A percentile compares a stretch with the other conserved stretches of the same genome.
Evolutionary conservation across 1,140 invertebrate genomes (phyloP).

Genomic region (Dendrolimus punctatus): DNA sequence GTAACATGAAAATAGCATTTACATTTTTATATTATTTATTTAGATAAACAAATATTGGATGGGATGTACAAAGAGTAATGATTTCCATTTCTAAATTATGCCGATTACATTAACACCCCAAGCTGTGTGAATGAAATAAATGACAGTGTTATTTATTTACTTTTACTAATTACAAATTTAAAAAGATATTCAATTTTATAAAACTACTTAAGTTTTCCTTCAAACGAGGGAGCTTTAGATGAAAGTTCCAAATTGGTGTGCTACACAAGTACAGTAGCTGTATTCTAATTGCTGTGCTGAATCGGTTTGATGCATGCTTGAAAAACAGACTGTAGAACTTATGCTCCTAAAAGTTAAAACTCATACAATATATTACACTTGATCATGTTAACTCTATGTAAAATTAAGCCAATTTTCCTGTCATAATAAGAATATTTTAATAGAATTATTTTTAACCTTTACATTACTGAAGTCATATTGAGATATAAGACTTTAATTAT

Average conservation of each 20-base stretch:
- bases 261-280: no score
- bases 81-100: no score
- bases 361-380: slow-evolving; percentile 65
- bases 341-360: slow-evolving; percentile 61
- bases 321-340: slow-evolving; percentile 57
- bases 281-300: slow-evolving; percentile 11
- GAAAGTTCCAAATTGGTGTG: no score
- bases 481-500: slow-evolving; percentile 1
- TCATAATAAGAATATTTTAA: slow-evolving; percentile 17
- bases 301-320: slow-evolving; percentile 37
- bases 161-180: no score
- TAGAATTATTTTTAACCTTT: slow-evolving; percentile 21
- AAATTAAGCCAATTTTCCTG: slow-evolving; percentile 25
- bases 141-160: no score
- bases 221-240: no score
- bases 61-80: no score
- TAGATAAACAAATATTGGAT: not conserved
- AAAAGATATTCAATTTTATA: no score
- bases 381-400: slow-evolving; percentile 37
- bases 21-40: not conserved
- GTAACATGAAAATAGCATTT: no score
- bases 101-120: no score
- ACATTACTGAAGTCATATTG: slow-evolving; percentile 16
- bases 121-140: no score
- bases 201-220: no score